These are phyloP conservation scores for Piprites chloris DNA, from an alignment of 2,113 vertebrate species.

Conservation along the genomic window DNA sequence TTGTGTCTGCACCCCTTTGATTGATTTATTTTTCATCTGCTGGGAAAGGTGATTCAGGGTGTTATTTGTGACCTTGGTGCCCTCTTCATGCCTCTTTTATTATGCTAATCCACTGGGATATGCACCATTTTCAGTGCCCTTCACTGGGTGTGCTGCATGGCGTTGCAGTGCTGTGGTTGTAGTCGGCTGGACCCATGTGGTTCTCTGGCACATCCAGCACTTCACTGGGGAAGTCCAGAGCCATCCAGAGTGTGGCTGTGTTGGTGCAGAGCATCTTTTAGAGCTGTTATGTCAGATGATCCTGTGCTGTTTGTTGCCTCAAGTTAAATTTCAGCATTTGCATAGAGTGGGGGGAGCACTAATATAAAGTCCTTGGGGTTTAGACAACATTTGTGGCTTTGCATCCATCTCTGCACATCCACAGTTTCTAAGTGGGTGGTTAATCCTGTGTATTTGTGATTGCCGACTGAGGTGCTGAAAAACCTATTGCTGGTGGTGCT, in stretches of 20 bases:
- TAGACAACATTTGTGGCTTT: background rate
- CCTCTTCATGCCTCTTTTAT: background rate
- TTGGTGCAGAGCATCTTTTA: background rate
- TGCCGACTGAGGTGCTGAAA: background rate
- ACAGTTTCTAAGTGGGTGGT: background rate
- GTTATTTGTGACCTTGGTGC: background rate
- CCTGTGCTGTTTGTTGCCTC: background rate
- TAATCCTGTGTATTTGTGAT: background rate
- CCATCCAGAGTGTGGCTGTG: accelerated
- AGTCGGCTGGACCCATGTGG: accelerated
- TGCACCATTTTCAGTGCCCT: background rate
- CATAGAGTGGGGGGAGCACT: background rate
- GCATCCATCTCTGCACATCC: background rate
- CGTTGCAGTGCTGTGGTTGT: background rate
- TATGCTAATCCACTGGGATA: background rate
- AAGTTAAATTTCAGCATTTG: background rate
- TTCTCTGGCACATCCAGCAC: background rate
- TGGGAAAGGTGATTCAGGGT: background rate
- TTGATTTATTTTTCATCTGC: background rate
- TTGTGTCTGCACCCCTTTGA: background rate
- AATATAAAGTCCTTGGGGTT: background rate
- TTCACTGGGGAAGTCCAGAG: background rate
- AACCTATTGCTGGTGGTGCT: background rate
- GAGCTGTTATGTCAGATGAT: background rate
- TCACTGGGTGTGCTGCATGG: background rate